A percentile compares a stretch with the other conserved stretches of the same genome.
phyloP scores from a whole-genome alignment of 1,140 invertebrate species.

The Neodiprion lecontei region DNA sequence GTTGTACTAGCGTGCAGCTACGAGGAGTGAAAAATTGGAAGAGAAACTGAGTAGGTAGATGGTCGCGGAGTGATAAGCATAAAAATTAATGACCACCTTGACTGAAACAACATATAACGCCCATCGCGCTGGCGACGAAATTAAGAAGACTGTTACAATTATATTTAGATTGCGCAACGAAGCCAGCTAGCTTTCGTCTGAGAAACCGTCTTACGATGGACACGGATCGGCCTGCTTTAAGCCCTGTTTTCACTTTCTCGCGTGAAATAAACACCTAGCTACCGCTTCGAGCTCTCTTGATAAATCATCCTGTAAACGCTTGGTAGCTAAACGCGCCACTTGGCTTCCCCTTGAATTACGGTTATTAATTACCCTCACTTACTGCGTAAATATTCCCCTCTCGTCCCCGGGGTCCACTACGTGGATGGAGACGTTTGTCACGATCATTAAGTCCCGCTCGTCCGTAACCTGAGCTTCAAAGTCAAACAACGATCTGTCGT shows the following conservation, averaged over 20 bases:
- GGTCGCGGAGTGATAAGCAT: too few species aligned
- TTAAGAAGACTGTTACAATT: neutral
- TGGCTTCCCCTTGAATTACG: neutral
- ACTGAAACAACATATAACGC: neutral
- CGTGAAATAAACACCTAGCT: neutral
- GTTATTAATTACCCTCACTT: constrained; percentile 44
- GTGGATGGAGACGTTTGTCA: constrained; percentile 84
- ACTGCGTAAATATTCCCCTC: constrained; percentile 73
- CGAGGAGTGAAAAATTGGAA: too few species aligned
- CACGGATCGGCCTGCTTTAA: neutral
- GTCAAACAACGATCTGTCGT: constrained; percentile 72
- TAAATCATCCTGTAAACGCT: neutral
- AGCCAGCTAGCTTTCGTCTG: neutral
- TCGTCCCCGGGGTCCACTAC: constrained; percentile 79
- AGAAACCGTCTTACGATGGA: constrained; percentile 5
- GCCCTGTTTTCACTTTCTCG: neutral
- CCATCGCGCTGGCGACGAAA: neutral
- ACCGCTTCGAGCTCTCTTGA: neutral
- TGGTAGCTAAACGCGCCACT: neutral
- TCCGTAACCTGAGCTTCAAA: constrained; percentile 83
- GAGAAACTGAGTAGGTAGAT: too few species aligned
- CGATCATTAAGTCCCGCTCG: constrained; percentile 69
- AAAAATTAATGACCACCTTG: neutral
- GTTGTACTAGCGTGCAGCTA: too few species aligned
- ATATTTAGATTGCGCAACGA: neutral